Percentiles rank a stretch among this genome's conserved stretches.
These are phyloP conservation scores for Genyomyrus donnyi DNA, from an alignment of 2,113 vertebrate species.

Conservation along the genomic window DNA sequence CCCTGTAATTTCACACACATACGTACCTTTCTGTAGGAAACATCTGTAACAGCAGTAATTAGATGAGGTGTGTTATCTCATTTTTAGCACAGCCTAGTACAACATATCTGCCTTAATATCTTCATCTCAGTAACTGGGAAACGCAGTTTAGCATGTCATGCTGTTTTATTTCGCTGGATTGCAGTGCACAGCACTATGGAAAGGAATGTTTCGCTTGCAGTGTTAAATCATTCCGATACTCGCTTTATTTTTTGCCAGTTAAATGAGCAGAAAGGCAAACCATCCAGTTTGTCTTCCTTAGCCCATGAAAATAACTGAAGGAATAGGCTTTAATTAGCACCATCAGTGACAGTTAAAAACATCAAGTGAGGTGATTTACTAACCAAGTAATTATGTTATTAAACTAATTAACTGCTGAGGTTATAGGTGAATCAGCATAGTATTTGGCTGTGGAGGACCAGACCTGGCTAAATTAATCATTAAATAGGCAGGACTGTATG, in stretches of 20 bases:
- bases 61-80: neutral
- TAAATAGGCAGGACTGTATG: neutral
- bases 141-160: neutral
- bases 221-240: neutral
- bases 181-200: neutral
- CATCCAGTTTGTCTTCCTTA: neutral
- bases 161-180: neutral
- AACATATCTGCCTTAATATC: neutral
- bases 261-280: neutral
- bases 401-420: neutral
- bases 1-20: neutral
- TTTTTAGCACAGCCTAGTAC: neutral
- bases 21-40: neutral
- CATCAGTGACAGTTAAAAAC: neutral
- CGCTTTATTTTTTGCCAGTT: neutral
- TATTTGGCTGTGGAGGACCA: neutral
- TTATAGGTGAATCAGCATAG: neutral
- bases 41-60: neutral
- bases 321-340: neutral
- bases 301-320: neutral
- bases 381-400: neutral
- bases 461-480: neutral
- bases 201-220: neutral
- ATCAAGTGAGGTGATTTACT: neutral
- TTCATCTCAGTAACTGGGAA: neutral